Evolutionary conservation across 2,113 vertebrate species (phyloP).

Genomic region (Hippocampus abdominalis): DNA sequence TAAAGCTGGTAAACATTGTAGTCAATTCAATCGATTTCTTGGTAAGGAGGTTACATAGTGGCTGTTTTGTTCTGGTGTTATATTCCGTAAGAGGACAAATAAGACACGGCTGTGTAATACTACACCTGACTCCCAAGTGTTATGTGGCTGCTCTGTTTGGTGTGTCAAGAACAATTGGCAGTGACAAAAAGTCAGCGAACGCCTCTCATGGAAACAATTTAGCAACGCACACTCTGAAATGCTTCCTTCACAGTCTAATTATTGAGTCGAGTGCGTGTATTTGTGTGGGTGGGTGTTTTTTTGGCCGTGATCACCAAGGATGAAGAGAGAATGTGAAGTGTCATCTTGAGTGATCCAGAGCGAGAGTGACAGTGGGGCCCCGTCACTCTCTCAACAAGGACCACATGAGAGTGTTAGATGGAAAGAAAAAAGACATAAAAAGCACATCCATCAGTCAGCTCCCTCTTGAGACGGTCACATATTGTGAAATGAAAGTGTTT

Average conservation of each 20-base stretch:
- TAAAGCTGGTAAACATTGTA: slow-evolving; percentile 33
- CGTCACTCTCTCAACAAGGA: slow-evolving; percentile 7
- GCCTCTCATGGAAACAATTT: slow-evolving; percentile 24
- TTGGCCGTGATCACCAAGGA: slow-evolving; percentile 6
- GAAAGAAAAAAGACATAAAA: slow-evolving; percentile 12
- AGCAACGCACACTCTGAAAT: slow-evolving; percentile 22
- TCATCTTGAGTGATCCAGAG: slow-evolving; percentile 17
- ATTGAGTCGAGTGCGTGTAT: slow-evolving; percentile 2
- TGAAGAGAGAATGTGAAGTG: slow-evolving; percentile 8
- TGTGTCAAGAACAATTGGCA: slow-evolving; percentile 11
- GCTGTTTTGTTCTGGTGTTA: slow-evolving; percentile 27
- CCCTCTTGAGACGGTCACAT: slow-evolving; percentile 20
- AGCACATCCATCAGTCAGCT: slow-evolving; percentile 27
- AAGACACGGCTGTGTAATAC: slow-evolving; percentile 35
- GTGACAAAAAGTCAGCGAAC: background rate
- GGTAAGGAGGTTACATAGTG: slow-evolving; percentile 24
- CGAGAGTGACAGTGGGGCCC: slow-evolving; percentile 29
- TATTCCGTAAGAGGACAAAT: slow-evolving; percentile 25
- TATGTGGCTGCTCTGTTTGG: slow-evolving; percentile 38
- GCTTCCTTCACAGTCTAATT: slow-evolving; percentile 32
- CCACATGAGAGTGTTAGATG: slow-evolving; percentile 7
- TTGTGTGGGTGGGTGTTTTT: background rate
- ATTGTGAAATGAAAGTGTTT: slow-evolving; percentile 3
- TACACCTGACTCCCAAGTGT: slow-evolving; percentile 41
- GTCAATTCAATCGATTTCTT: slow-evolving; percentile 16